Evolutionary conservation across 2,888 invertebrate species (phyloP).

Genomic region (Creontiades dilutus): DNA sequence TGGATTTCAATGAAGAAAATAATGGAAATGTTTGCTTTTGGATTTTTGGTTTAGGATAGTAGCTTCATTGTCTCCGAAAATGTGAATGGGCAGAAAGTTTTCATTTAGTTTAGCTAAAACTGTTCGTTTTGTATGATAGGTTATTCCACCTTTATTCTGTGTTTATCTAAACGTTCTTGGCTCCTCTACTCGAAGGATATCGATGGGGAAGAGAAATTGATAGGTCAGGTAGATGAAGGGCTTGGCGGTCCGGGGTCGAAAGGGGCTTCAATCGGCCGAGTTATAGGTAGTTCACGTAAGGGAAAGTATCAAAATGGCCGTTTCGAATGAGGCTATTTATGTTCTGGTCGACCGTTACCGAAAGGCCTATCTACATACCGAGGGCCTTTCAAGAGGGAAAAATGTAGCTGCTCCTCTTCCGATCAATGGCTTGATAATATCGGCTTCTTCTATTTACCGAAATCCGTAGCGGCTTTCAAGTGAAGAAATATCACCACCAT

Average conservation of each 20-base stretch:
- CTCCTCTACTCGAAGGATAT: background rate
- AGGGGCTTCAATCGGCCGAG: background rate
- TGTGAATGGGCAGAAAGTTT: too few species aligned
- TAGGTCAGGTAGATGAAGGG: background rate
- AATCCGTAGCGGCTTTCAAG: background rate
- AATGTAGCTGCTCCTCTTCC: background rate
- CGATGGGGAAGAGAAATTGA: background rate
- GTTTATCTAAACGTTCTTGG: background rate
- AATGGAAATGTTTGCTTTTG: too few species aligned
- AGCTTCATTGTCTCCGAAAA: too few species aligned
- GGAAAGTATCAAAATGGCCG: constrained; percentile 13
- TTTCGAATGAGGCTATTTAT: background rate
- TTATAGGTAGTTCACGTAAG: constrained; percentile 11
- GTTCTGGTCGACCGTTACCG: background rate
- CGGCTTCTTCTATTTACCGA: background rate
- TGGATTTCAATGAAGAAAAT: too few species aligned
- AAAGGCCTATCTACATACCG: background rate
- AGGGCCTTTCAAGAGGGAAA: background rate
- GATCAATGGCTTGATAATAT: background rate
- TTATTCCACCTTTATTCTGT: too few species aligned
- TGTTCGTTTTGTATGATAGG: too few species aligned
- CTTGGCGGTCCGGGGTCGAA: background rate
- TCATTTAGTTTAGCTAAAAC: too few species aligned
- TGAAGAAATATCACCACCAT: too few species aligned
- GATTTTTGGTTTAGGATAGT: too few species aligned